Base-by-base conservation (phyloP, 2,113 vertebrate species). In the Corythornis vintsioides region DNA sequence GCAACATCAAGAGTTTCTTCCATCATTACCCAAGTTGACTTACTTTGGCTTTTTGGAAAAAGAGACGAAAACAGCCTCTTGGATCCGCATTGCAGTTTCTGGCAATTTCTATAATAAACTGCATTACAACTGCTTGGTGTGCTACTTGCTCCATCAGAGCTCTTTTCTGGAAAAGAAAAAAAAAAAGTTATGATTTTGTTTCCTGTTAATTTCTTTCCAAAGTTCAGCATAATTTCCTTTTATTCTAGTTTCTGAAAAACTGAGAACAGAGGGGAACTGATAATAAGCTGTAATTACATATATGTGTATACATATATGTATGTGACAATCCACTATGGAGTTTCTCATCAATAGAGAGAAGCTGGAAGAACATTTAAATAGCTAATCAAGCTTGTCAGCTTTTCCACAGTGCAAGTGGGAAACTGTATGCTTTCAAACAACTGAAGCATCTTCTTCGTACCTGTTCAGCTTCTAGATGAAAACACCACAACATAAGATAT, bases 41-140 rank as follows among this genome's bases (percentile, higher is more conserved):
- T 98, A 99, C 99, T 98, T 99, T 99, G 97, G 99, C 98, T 98
- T 98, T 99, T 94, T 99, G 98, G 96, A 99, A 99, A 97, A 99
- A 99, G 63, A 99, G 98, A 89, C 99, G 98, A 97, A 99, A 99
- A 97, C 98, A 99, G 76, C 98, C 98, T 74, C 99, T 97, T 61
- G 99, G 99, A 97, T 99, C 99, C 96, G 98, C 98, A 89, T 98
- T 98, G 83, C 98, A 98, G 86, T 96, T 99, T 91, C 97, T 98
- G 35, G 98, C 99, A 98, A 99, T 99, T 98, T 99, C 99, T 97
- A 99, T 98, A 96, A 99, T 99, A 96, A 99, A 99, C 95, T 99
- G 99, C 99, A 99, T 99, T 64, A 98, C 99, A 33, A 99, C 98
- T 73, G 99, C 98, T 96, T 99, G 99, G 90, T 99, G 99, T 57